phyloP scores from a whole-genome alignment of 2,113 vertebrate genomes.

The Epinephelus fuscoguttatus region DNA sequence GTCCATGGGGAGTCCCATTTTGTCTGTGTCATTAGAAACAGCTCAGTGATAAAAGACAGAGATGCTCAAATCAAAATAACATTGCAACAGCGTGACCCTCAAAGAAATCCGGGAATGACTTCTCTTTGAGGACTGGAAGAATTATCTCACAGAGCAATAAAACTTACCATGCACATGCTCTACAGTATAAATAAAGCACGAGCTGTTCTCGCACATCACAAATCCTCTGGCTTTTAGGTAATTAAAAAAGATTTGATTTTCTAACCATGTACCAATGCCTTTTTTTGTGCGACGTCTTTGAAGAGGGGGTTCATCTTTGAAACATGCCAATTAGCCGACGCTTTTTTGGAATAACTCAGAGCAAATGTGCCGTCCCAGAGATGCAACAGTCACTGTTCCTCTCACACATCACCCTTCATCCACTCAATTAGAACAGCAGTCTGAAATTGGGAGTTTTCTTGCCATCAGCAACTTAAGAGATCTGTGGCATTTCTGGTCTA shows the following conservation, averaged over 20 bases:
- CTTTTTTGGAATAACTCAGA: constrained; percentile 11
- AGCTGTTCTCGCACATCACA: constrained; percentile 6
- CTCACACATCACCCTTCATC: constrained; percentile 25
- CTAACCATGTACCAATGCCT: not conserved
- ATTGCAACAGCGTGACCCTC: constrained; percentile 53
- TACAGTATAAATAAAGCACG: constrained; percentile 18
- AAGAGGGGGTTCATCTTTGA: constrained; percentile 45
- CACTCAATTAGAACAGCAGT: constrained; percentile 48
- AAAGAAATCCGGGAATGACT: constrained; percentile 28
- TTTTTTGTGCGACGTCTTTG: constrained; percentile 37
- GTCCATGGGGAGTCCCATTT: constrained; percentile 73
- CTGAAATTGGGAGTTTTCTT: constrained; percentile 27
- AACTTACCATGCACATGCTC: constrained; percentile 3
- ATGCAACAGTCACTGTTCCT: constrained; percentile 46
- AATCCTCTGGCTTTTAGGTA: constrained; percentile 28
- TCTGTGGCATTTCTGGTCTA: constrained; percentile 36
- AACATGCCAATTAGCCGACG: constrained; percentile 51
- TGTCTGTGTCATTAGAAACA: constrained; percentile 74
- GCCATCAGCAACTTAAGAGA: constrained; percentile 47
- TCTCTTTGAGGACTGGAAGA: constrained; percentile 33
- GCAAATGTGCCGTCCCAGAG: constrained; percentile 24
- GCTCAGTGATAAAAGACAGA: constrained; percentile 68
- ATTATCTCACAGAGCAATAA: constrained; percentile 25
- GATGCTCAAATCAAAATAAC: constrained; percentile 68
- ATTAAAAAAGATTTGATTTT: constrained; percentile 47